A percentile compares a stretch with the other conserved stretches of the same genome.
Conservation (phyloP, 30 jellyfish, hydroid and myxozoan genomes). For the Chrysaora quinquecirrha region DNA sequence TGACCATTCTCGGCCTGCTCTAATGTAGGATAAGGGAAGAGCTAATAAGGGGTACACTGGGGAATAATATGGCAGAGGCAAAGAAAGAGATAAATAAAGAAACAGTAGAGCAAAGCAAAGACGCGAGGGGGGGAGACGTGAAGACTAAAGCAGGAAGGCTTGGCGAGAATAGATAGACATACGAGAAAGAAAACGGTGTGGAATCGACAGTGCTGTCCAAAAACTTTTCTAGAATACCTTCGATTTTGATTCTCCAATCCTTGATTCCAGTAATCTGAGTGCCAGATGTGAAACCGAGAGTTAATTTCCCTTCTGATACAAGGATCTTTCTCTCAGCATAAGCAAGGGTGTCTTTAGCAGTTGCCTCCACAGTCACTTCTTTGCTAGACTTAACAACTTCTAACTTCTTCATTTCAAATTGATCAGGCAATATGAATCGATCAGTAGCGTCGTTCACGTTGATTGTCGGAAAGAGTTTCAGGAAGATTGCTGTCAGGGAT, state of each 20-base stretch:
- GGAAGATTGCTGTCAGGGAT: constrained; percentile 37
- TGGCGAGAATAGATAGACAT: too few relatives aligned
- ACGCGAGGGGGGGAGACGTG: too few relatives aligned
- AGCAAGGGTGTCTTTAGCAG: constrained; percentile 45
- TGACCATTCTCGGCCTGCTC: too few relatives aligned
- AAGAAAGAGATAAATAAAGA: too few relatives aligned
- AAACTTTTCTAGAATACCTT: too few relatives aligned
- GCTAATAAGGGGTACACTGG: too few relatives aligned
- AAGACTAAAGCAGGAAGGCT: too few relatives aligned
- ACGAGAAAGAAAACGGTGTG: too few relatives aligned
- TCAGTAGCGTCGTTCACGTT: constrained; percentile 30
- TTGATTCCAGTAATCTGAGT: constrained; percentile 4
- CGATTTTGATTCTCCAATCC: constrained; percentile 32
- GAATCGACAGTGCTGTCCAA: too few relatives aligned
- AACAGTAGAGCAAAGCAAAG: too few relatives aligned
- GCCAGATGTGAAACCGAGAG: constrained; percentile 32
- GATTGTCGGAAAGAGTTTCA: constrained; percentile 45
- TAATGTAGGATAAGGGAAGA: too few relatives aligned
- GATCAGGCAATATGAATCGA: constrained; percentile 48
- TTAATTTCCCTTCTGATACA: constrained; percentile 32
- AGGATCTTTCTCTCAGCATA: constrained; percentile 43
- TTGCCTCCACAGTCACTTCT: constrained; percentile 16
- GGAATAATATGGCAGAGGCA: too few relatives aligned
- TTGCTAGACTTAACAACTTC: constrained; percentile 20
- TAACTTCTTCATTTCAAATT: constrained; percentile 31